These are phyloP conservation scores for Thymelicus sylvestris DNA, from an alignment of 2,888 invertebrate genomes.

Conservation along the genomic window DNA sequence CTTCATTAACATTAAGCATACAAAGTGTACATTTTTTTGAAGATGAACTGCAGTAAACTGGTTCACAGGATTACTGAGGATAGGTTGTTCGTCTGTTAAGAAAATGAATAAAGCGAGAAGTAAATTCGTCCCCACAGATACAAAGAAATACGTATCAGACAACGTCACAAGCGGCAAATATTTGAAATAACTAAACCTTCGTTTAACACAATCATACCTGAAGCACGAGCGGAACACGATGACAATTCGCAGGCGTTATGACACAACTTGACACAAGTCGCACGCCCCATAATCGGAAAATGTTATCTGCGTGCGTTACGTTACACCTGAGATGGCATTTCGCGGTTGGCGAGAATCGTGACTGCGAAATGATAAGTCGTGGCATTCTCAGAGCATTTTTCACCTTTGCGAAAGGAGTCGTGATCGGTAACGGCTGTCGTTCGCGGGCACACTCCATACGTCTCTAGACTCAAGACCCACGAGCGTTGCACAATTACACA, in stretches of 20 bases:
- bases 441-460: constrained; percentile 40
- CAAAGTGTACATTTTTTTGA: too few species aligned
- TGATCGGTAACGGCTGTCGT: constrained; percentile 76
- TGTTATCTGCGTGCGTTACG: constrained; percentile 44
- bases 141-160: not conserved
- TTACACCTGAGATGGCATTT: constrained; percentile 70
- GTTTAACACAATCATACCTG: not conserved
- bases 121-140: too few species aligned
- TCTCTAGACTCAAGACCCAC: constrained; percentile 46
- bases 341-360: constrained; percentile 63
- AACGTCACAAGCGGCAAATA: not conserved
- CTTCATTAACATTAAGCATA: too few species aligned
- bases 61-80: too few species aligned
- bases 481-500: constrained; percentile 55
- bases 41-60: too few species aligned
- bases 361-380: constrained; percentile 81
- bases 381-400: constrained; percentile 82
- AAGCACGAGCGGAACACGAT: constrained; percentile 9
- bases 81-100: too few species aligned
- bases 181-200: not conserved
- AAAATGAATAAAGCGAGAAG: too few species aligned
- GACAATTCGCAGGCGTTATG: constrained; percentile 27
- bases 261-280: constrained; percentile 41
- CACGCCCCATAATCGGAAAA: constrained; percentile 41
- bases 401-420: constrained; percentile 80